phyloP scores from a whole-genome alignment of 2,888 invertebrate genomes.

The Perizoma flavofasciatum region DNA sequence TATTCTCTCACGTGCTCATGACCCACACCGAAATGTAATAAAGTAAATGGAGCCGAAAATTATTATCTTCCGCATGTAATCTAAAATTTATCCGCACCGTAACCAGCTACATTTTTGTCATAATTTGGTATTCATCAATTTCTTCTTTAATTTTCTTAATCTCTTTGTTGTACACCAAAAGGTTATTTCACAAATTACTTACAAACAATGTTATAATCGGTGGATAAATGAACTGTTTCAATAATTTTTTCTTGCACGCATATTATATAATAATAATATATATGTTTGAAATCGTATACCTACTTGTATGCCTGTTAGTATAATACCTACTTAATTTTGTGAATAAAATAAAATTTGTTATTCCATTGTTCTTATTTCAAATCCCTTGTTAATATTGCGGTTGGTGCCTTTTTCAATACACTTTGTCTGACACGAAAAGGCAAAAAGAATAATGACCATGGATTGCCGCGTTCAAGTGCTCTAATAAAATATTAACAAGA shows the following conservation, averaged over 20 bases:
- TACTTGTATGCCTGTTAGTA: too few relatives aligned
- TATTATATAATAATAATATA: too few relatives aligned
- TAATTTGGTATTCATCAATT: constrained; percentile 40
- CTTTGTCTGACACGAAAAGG: constrained; percentile 26
- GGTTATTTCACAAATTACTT: too few relatives aligned
- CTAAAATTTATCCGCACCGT: constrained; percentile 47
- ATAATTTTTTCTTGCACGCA: too few relatives aligned
- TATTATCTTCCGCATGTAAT: constrained; percentile 52
- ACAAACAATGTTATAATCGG: too few relatives aligned
- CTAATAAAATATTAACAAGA: constrained; percentile 47
- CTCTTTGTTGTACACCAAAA: too few relatives aligned
- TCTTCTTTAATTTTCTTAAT: too few relatives aligned
- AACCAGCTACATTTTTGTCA: constrained; percentile 50
- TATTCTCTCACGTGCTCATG: constrained; percentile 44
- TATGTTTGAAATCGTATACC: too few relatives aligned
- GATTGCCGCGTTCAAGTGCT: constrained; percentile 33
- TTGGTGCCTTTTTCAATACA: constrained; percentile 33
- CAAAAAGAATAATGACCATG: constrained; percentile 29
- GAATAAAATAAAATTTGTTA: too few relatives aligned
- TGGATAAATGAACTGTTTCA: too few relatives aligned
- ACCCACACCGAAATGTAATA: constrained; percentile 59
- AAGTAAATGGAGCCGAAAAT: constrained; percentile 67
- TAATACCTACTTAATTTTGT: too few relatives aligned
- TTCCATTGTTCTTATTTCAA: too few relatives aligned
- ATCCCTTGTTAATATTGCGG: constrained; percentile 14